Percentiles rank a stretch among this genome's conserved stretches.
phyloP scores from a whole-genome alignment of 2,888 invertebrate species.

The Yponomeuta malinellus region DNA sequence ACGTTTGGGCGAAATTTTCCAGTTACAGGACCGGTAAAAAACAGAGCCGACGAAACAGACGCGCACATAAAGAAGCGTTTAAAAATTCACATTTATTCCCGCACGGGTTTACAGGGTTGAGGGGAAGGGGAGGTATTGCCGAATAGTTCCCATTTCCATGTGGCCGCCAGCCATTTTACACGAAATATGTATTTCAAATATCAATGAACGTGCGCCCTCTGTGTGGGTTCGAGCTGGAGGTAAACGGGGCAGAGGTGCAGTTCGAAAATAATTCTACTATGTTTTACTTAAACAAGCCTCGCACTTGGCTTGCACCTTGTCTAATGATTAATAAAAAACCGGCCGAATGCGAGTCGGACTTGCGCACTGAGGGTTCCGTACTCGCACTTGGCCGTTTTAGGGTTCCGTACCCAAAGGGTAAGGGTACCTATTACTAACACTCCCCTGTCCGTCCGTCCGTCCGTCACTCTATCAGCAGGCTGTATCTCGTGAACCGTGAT shows the following conservation, averaged over 20 bases:
- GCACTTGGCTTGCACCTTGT: neutral
- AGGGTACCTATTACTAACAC: too few relatives aligned
- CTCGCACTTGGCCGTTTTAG: too few relatives aligned
- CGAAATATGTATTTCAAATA: slow-evolving; percentile 54
- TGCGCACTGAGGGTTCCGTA: too few relatives aligned
- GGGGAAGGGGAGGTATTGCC: slow-evolving; percentile 33
- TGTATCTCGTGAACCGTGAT: too few relatives aligned
- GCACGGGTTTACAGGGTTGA: neutral
- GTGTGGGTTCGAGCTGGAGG: neutral
- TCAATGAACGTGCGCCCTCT: slow-evolving; percentile 29
- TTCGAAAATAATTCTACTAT: neutral
- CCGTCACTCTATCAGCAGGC: too few relatives aligned
- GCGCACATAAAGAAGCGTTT: slow-evolving; percentile 31
- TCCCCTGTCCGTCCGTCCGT: too few relatives aligned
- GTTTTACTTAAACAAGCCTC: neutral
- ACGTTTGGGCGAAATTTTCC: neutral
- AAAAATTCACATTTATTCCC: slow-evolving; percentile 32
- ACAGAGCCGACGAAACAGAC: neutral
- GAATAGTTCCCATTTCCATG: slow-evolving; percentile 42
- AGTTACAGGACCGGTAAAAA: neutral
- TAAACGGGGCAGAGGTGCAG: neutral
- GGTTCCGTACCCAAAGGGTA: too few relatives aligned
- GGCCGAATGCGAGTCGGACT: too few relatives aligned
- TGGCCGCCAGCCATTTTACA: slow-evolving; percentile 33
- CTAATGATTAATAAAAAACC: too few relatives aligned